Percentiles rank a stretch among this genome's conserved stretches.
These are phyloP conservation scores for Hippocampus guttulatus DNA, from an alignment of 2,113 vertebrate genomes.

Conservation along the genomic window DNA sequence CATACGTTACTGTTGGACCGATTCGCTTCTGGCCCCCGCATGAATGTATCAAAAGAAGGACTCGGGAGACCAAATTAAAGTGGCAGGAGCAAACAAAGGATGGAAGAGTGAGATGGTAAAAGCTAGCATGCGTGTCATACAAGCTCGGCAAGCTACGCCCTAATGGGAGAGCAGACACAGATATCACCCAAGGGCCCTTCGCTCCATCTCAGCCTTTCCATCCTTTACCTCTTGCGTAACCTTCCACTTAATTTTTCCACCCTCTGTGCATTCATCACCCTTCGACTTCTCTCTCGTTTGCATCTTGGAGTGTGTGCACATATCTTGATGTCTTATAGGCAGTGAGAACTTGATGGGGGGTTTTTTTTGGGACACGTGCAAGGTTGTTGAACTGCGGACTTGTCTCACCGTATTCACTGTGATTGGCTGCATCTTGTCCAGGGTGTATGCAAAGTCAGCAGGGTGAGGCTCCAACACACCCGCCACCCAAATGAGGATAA, in stretches of 20 bases:
- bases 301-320: background rate
- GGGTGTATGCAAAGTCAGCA: too few relatives aligned
- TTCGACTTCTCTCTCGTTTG: background rate
- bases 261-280: constrained; percentile 16
- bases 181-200: constrained; percentile 51
- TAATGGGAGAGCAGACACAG: constrained; percentile 56
- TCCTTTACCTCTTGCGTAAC: constrained; percentile 39
- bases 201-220: constrained; percentile 27
- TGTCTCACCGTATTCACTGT: background rate
- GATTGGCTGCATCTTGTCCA: too few relatives aligned
- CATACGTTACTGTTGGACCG: background rate
- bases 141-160: constrained; percentile 50
- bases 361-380: background rate
- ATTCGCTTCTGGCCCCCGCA: background rate
- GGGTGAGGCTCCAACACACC: too few relatives aligned
- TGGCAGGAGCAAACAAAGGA: constrained; percentile 3
- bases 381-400: background rate
- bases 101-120: constrained; percentile 1
- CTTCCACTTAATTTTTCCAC: constrained; percentile 13
- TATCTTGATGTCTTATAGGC: background rate
- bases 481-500: too few relatives aligned
- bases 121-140: constrained; percentile 28
- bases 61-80: background rate
- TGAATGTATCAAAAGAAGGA: background rate
- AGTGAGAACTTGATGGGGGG: background rate